phyloP scores from a whole-genome alignment of 2,797 vertebrate genomes.

The Tauraco hartlaubi region DNA sequence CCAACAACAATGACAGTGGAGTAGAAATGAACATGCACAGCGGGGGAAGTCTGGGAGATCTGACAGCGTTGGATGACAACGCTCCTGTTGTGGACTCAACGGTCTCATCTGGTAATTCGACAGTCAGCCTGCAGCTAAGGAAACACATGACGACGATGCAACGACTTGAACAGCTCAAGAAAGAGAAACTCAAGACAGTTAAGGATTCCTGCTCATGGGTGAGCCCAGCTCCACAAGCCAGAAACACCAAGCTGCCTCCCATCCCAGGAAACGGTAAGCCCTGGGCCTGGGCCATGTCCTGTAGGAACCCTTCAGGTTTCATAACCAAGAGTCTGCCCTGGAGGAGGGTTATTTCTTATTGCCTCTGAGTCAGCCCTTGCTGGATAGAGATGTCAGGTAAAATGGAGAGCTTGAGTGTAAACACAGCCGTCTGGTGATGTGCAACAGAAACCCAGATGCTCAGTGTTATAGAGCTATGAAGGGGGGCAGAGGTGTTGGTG shows the following conservation, averaged over 20 bases:
- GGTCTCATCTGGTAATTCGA: constrained; percentile 81
- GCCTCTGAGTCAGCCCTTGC: not conserved
- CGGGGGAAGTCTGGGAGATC: constrained; percentile 96
- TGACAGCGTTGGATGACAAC: constrained; percentile 89
- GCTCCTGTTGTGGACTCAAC: constrained; percentile 91
- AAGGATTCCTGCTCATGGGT: constrained; percentile 95
- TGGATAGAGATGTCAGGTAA: not conserved
- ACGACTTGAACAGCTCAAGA: constrained; percentile 96
- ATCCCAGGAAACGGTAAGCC: constrained; percentile 92
- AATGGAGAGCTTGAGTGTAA: not conserved
- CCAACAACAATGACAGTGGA: constrained; percentile 98
- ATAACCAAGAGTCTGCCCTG: not conserved
- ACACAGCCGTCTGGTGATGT: not conserved
- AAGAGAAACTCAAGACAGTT: constrained; percentile 94
- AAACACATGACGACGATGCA: constrained; percentile 89
- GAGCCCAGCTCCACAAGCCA: constrained; percentile 85
- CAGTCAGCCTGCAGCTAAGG: constrained; percentile 91
- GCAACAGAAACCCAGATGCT: not conserved
- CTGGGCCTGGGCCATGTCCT: not conserved
- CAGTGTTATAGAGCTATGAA: not conserved
- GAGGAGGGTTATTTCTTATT: not conserved
- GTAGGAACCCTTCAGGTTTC: not conserved
- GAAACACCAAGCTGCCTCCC: constrained; percentile 95
- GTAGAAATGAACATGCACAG: constrained; percentile 95
- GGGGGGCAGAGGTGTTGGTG: not conserved